These are phyloP conservation scores for Cydia strobilella DNA, from an alignment of 1,140 invertebrate species.

Conservation along the genomic window DNA sequence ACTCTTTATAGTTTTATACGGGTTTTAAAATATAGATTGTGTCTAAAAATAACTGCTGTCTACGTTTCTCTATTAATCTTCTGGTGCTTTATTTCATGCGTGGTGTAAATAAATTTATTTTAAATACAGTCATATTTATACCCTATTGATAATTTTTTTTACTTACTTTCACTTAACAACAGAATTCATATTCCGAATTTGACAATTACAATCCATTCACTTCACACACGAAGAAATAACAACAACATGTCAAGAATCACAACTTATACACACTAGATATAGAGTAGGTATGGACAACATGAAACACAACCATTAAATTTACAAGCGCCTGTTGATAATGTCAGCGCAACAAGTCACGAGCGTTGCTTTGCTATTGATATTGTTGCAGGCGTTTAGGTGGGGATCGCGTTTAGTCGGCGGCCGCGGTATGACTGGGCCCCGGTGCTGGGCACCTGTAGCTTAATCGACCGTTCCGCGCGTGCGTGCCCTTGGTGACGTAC, in stretches of 20 bases:
- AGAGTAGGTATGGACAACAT: conserved; percentile 51
- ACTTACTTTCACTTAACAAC: conserved; percentile 18
- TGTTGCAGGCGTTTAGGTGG: conserved; percentile 45
- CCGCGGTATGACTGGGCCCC: conserved; percentile 66
- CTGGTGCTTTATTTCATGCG: too few relatives aligned
- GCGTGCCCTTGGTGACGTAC: conserved; percentile 75
- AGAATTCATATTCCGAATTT: conserved; percentile 1
- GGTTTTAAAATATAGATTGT: too few relatives aligned
- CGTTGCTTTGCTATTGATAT: conserved; percentile 15
- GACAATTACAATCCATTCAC: not conserved
- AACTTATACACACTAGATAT: conserved; percentile 42
- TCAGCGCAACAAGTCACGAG: conserved; percentile 47
- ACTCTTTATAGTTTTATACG: too few relatives aligned
- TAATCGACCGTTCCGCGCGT: conserved; percentile 74
- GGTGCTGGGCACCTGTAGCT: conserved; percentile 70
- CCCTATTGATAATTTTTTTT: too few relatives aligned
- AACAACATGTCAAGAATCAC: conserved; percentile 1
- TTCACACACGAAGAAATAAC: conserved; percentile 5
- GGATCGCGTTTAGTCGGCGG: conserved; percentile 47
- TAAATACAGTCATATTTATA: too few relatives aligned
- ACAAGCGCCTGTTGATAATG: conserved; percentile 70
- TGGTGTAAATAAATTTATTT: too few relatives aligned
- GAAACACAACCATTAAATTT: conserved; percentile 52
- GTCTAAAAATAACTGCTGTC: too few relatives aligned
- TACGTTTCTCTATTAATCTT: too few relatives aligned